phyloP scores from a whole-genome alignment of 2,113 vertebrate species.

The Camarhynchus parvulus region DNA sequence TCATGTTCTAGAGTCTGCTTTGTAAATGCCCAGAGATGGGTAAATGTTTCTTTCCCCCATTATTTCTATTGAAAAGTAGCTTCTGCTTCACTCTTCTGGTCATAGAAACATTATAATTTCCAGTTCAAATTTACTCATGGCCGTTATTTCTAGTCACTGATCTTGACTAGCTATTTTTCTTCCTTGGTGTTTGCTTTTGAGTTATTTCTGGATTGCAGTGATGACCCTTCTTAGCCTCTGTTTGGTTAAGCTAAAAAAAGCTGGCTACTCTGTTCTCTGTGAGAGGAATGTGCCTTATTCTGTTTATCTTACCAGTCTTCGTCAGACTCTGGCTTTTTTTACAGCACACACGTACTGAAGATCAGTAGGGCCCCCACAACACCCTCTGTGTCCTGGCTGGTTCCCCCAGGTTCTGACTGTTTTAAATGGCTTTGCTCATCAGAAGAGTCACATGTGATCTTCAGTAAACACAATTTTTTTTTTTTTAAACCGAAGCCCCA shows the following conservation, averaged over 20 bases:
- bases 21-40: background rate
- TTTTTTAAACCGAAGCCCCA: background rate
- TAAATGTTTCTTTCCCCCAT: background rate
- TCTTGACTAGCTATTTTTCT: background rate
- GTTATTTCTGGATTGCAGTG: conserved; percentile 27
- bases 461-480: background rate
- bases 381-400: background rate
- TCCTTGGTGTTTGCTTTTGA: background rate
- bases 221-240: conserved; percentile 15
- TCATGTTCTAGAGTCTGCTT: background rate
- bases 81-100: background rate
- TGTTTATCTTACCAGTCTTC: background rate
- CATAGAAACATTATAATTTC: background rate
- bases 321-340: background rate
- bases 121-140: background rate
- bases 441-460: background rate
- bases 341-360: background rate
- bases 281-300: background rate
- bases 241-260: conserved; percentile 31
- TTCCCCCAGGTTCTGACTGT: background rate
- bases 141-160: conserved; percentile 7
- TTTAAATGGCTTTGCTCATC: conserved; percentile 1
- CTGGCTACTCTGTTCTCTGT: background rate
- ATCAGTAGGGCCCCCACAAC: background rate
- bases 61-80: background rate